Base-by-base conservation (phyloP, 1,140 invertebrate species). In the Bombus breviceps region DNA sequence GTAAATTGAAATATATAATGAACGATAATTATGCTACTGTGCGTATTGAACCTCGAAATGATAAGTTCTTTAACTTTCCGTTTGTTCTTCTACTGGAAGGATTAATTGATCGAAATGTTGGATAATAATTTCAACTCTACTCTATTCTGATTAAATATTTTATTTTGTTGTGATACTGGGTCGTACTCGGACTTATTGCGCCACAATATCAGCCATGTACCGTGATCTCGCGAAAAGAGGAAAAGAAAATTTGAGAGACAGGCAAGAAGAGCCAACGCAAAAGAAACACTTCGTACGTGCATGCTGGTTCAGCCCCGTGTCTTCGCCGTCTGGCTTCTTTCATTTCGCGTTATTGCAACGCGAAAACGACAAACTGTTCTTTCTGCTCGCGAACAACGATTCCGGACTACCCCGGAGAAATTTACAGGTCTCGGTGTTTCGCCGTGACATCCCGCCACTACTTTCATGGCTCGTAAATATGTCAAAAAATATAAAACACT, bases 391-490 rank as follows among this genome's bases (percentile, higher is more conserved):
- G 43, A 74, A 18, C 34, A 81, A 62, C 10, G n/a, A 37, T 10
- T 2, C 32, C 18, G 13, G 57, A 3, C 39, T n/a, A 8, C 37
- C 62, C 66, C 68, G 86, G 69, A 53, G n/a, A 76, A 86, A 89
- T 87, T 89, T 87, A 89, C 88, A 32, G 34, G 66, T 57, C 75
- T 39, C 53, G 28, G n/a, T 43, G 12, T 84, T 77, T 53, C 78
- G 64, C 59, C 34, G 39, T 89, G 73, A 78, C 78, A 37, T 74
- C 25, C 39, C 34, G 10, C 68, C 39, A 32, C 3, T 64, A 39
- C 34, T 85, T 87, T 82, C 81, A 77, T 53, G 62, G 34, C 62
- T 34, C 41, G 59, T 82, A 88, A 89, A 89, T 89, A 81, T 37
- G 37, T 28, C 43, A 37, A 39, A n/a, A 18, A 71, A 53, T 69